Base-by-base conservation (phyloP, 2,113 vertebrate genomes). In the Probosciger aterrimus region DNA sequence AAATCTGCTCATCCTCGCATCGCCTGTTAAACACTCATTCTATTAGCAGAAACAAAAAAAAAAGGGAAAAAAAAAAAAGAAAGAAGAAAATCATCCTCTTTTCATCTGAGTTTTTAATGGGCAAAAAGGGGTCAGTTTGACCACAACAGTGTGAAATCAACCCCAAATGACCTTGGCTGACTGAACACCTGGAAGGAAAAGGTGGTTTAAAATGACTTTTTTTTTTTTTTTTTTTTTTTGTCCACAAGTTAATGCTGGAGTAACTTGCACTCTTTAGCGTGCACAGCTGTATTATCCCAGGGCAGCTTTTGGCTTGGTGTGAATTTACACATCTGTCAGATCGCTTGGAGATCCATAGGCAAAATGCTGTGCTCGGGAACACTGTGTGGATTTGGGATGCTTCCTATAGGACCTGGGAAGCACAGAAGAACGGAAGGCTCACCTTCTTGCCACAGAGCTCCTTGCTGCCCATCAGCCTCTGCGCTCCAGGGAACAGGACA, bases 281-380 rank as follows among this genome's bases (percentile, higher is more conserved):
- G 96, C 88, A 92, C 96, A 97, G 96, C 96, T 97, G 96, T 96
- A 93, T 94, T 95, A 93, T 96, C 96, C 92, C 65, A 89, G 94
- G 93, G 96, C 92, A 96, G 86, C 47, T 97, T 87, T 96, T 97
- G 96, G 96, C 95, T 95, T 33, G 0, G 67, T 76, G 90, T 94
- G 86, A 96, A 91, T 96, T 96, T 93, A 85, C 93, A 96, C 96
- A 95, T 97, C 96, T 96, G 96, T 96, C 95, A 95, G 74, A 95
- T 92, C 4, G 3, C 88, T 95, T 82, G 96, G 93, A 96, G 83
- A 95, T 97, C 93, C 91, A 94, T 85, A 96, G 95, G 91, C 96
- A 91, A 89, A 89, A 93, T 65, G 78, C 5, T 87, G 65, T 1
- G 1, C 83, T 95, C 1, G 18, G 91, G 93, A 97, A 92, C 92